Percentiles rank a stretch among this genome's conserved stretches.
Conservation (phyloP, 2,113 vertebrate species). For the Brachyistius frenatus region DNA sequence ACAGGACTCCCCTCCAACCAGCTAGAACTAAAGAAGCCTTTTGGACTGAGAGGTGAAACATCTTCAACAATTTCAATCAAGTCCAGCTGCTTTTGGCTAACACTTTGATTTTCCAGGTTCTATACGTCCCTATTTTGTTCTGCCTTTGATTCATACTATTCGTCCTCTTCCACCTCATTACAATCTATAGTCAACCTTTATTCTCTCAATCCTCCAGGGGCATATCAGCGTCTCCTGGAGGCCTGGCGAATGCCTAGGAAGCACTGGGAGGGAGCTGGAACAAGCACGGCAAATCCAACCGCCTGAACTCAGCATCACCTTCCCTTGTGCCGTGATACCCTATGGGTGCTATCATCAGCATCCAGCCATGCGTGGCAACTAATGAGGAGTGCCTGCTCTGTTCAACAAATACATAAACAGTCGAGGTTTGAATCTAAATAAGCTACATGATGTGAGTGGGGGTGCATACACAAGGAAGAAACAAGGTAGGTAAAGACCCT, state of each 20-base stretch:
- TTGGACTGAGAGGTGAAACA: too few relatives aligned
- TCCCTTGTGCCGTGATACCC: constrained; percentile 51
- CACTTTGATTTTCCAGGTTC: background rate
- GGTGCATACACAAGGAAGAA: constrained; percentile 3
- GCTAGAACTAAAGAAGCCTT: too few relatives aligned
- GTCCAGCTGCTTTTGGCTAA: too few relatives aligned
- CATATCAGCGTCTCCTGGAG: constrained; percentile 57
- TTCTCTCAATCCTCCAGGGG: constrained; percentile 42
- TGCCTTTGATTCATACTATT: constrained; percentile 1
- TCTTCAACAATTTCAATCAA: too few relatives aligned
- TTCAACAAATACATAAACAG: constrained; percentile 72
- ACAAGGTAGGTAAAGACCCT: constrained; percentile 32
- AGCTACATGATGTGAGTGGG: constrained; percentile 19
- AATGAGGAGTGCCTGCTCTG: constrained; percentile 61
- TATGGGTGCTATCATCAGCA: constrained; percentile 63
- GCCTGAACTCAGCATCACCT: constrained; percentile 66
- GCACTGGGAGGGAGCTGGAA: constrained; percentile 34
- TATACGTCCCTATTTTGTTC: background rate
- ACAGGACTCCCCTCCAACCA: too few relatives aligned
- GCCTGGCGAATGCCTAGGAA: constrained; percentile 40
- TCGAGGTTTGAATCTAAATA: constrained; percentile 46
- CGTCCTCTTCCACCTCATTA: constrained; percentile 43
- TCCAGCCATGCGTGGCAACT: constrained; percentile 59
- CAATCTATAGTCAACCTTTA: constrained; percentile 24
- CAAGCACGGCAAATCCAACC: constrained; percentile 29